Evolutionary conservation across 2,113 vertebrate species (phyloP).

Genomic region (Labeo rohita): DNA sequence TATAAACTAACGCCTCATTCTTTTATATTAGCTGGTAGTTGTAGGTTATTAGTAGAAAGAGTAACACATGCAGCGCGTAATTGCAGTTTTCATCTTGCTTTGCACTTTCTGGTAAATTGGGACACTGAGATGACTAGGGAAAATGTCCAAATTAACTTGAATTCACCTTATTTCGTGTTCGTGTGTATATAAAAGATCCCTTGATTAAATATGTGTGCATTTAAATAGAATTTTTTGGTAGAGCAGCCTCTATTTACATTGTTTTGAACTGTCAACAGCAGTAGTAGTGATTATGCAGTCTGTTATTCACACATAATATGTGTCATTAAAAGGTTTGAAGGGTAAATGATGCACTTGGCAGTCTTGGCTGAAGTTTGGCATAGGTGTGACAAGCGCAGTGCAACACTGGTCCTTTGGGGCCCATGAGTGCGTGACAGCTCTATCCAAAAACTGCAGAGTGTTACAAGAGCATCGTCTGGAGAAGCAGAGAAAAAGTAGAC

Average conservation of each 20-base stretch:
- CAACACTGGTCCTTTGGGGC: constrained; percentile 30
- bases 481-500: neutral
- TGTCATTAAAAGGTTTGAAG: neutral
- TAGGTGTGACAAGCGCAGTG: constrained; percentile 38
- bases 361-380: constrained; percentile 13
- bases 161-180: no score
- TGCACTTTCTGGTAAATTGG: neutral
- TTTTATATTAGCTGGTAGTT: neutral
- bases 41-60: neutral
- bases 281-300: neutral
- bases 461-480: neutral
- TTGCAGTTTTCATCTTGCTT: constrained; percentile 2
- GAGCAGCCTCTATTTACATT: neutral
- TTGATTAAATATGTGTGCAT: neutral
- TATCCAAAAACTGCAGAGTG: constrained; percentile 19
- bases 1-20: constrained; percentile 5
- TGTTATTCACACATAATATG: neutral
- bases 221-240: neutral
- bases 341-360: neutral
- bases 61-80: neutral
- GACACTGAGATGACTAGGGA: no score
- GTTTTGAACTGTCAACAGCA: neutral
- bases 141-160: no score
- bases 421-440: neutral
- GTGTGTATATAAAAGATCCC: no score